A percentile compares a stretch with the other conserved stretches of the same genome.
phyloP scores from a whole-genome alignment of 2,113 vertebrate species.

The Phaetusa simplex region DNA sequence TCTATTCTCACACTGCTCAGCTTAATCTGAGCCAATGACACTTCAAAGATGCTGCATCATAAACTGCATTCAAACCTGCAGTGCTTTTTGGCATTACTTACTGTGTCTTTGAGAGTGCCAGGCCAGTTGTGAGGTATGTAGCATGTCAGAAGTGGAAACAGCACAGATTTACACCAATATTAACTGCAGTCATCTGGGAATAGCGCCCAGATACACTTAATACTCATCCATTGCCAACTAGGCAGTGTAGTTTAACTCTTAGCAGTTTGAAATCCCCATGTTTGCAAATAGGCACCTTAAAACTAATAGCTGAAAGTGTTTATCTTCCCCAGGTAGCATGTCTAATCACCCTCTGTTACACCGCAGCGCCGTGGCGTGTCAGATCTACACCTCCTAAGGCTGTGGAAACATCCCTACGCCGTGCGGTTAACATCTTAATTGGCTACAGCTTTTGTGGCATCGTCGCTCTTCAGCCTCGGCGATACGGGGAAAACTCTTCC shows the following conservation, averaged over 20 bases:
- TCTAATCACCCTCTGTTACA: background rate
- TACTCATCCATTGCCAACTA: background rate
- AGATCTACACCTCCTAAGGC: background rate
- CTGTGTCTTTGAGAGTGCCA: background rate
- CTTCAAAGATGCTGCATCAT: background rate
- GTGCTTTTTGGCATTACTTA: background rate
- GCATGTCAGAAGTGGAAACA: background rate
- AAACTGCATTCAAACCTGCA: background rate
- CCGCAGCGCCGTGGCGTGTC: background rate
- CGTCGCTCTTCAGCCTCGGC: background rate
- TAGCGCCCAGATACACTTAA: background rate
- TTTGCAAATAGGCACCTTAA: background rate
- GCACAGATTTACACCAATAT: background rate
- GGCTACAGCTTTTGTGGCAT: background rate
- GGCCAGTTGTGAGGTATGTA: background rate
- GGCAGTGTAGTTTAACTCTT: background rate
- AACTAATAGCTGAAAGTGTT: background rate
- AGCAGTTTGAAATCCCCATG: background rate
- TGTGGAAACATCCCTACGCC: background rate
- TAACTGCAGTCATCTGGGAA: background rate
- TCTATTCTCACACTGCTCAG: background rate
- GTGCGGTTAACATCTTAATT: background rate
- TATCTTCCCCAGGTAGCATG: background rate
- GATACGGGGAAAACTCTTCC: background rate
- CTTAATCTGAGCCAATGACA: background rate